Evolutionary conservation across 2,113 vertebrate genomes (phyloP).

Genomic region (Campylomormyrus tamandua): DNA sequence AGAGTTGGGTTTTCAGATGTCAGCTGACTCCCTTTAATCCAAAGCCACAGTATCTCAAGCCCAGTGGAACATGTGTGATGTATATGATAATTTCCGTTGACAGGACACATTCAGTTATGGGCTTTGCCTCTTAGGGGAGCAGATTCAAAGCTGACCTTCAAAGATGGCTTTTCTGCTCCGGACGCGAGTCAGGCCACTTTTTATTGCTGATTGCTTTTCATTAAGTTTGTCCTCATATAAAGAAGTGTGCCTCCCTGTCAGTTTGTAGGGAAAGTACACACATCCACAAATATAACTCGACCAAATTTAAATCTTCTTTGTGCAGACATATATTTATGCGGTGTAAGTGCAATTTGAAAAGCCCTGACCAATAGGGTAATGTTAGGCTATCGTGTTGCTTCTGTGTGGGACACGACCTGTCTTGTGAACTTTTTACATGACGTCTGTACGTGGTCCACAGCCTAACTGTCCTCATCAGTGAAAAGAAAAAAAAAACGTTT

Average conservation of each 20-base stretch:
- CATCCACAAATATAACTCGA: slow-evolving; percentile 18
- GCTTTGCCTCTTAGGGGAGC: background rate
- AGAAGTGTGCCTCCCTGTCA: background rate
- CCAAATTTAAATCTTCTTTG: slow-evolving; percentile 29
- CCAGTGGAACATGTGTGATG: slow-evolving; percentile 19
- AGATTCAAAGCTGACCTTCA: background rate
- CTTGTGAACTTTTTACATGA: slow-evolving; percentile 54
- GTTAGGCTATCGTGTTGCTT: slow-evolving; percentile 54
- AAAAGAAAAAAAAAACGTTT: slow-evolving; percentile 30
- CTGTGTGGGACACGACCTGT: slow-evolving; percentile 60
- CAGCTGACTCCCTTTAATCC: background rate
- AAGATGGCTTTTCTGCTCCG: background rate
- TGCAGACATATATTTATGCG: slow-evolving; percentile 58
- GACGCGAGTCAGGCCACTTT: background rate
- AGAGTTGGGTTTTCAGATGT: slow-evolving; percentile 39
- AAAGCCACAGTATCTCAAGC: slow-evolving; percentile 5
- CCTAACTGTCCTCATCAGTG: slow-evolving; percentile 39
- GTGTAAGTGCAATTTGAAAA: slow-evolving; percentile 51
- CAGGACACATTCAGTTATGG: slow-evolving; percentile 11
- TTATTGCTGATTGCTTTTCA: background rate
- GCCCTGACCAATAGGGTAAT: slow-evolving; percentile 53
- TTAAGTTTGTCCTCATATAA: slow-evolving; percentile 1
- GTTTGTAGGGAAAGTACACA: slow-evolving; percentile 15
- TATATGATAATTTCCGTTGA: slow-evolving; percentile 20
- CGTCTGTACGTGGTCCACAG: slow-evolving; percentile 50